Base-by-base conservation (phyloP, 2,888 invertebrate genomes). In the Nemotelus pantherinus region DNA sequence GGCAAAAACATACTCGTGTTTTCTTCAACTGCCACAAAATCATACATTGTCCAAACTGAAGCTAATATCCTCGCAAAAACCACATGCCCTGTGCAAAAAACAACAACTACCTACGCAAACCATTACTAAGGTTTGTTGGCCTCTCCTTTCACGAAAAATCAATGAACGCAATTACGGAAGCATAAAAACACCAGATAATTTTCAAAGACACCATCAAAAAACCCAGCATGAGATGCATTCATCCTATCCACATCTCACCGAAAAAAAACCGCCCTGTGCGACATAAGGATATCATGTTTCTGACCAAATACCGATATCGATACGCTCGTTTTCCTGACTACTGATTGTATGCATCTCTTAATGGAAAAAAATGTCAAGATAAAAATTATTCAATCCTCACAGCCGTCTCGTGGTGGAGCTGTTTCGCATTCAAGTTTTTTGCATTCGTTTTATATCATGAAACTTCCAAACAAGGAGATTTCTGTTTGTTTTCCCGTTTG, bases 401-500 rank as follows among this genome's bases (percentile, higher is more conserved):
- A 41, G 9, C 63, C 39, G 5, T 41, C 7, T 39, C 25, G 3
- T 63, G 41, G 25, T 4, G 7, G 43, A 9, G 41, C 4, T 41
- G 63, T 41, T 63, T 63, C 63, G 25, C 43, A 6, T 53, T 63
- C 5, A 63, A 63, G 2, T 63, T 63, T 25, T 25, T 25, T 25
- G 25, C 25, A 25, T 25, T 25, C 25, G 25, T 25, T 25, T 25
- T 25, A 25, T 25, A 25, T 1, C 0, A 25, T 25, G 25, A 63
- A 63, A 63, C 63, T 4, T 10, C 41, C 39, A 63, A 63, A 63
- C 63, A 63, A 63, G 63, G 63, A 63, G 41, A 63, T 63, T 41
- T 25, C 63, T 43, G 63, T 10, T 63, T 25, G 9, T 10, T 3
- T 25, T 25, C 25, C 25, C 25, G 25, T 25, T 25, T 25, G 25